These are phyloP conservation scores for Myopa tessellatipennis DNA, from an alignment of 2,888 invertebrate species.

Conservation along the genomic window DNA sequence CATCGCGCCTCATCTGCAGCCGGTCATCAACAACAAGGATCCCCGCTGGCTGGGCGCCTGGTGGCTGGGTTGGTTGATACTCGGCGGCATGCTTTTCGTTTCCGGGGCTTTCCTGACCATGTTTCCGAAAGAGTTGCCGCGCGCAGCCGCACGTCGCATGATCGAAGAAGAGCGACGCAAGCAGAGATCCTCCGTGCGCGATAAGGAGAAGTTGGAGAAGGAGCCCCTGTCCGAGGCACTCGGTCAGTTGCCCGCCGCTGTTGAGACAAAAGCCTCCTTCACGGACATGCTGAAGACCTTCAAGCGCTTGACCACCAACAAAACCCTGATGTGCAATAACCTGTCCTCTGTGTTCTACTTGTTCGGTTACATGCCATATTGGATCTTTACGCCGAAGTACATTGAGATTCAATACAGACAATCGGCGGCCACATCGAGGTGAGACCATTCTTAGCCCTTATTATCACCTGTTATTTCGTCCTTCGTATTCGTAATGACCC, in stretches of 20 bases:
- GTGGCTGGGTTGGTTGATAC: slow-evolving; percentile 81
- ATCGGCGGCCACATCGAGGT: slow-evolving; percentile 77
- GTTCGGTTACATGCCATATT: slow-evolving; percentile 79
- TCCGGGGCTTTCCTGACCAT: slow-evolving; percentile 74
- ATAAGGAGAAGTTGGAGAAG: slow-evolving; percentile 47
- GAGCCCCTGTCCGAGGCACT: slow-evolving; percentile 52
- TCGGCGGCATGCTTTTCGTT: slow-evolving; percentile 72
- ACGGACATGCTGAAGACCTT: slow-evolving; percentile 75
- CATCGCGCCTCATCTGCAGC: slow-evolving; percentile 75
- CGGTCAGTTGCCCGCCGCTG: slow-evolving; percentile 43
- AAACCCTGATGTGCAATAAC: slow-evolving; percentile 78
- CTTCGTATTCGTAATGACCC: too few relatives aligned
- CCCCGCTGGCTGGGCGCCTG: slow-evolving; percentile 86
- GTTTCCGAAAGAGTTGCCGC: slow-evolving; percentile 77
- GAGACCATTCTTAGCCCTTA: slow-evolving; percentile 34
- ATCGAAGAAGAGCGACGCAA: slow-evolving; percentile 62
- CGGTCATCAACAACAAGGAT: slow-evolving; percentile 75
- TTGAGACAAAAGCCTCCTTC: slow-evolving; percentile 65
- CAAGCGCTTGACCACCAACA: slow-evolving; percentile 74
- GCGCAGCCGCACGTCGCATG: slow-evolving; percentile 73
- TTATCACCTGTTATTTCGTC: neutral
- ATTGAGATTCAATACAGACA: slow-evolving; percentile 85
- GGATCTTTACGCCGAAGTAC: slow-evolving; percentile 86
- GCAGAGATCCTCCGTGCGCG: slow-evolving; percentile 48
- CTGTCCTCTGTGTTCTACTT: slow-evolving; percentile 80